phyloP scores from a whole-genome alignment of 2,113 vertebrate species.

The Salvelinus sp. region DNA sequence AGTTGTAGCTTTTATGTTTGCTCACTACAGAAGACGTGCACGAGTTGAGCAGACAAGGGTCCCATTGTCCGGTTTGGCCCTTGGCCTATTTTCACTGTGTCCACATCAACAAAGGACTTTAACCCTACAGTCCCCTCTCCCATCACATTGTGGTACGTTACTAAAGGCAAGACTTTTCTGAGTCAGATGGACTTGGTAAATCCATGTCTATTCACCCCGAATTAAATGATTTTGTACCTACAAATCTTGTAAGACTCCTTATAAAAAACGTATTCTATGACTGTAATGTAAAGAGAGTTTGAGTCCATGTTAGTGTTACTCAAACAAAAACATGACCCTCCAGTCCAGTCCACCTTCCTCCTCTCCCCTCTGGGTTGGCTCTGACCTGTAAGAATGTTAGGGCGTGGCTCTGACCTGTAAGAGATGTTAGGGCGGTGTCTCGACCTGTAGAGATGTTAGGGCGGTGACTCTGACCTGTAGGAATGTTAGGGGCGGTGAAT shows the following conservation, averaged over 20 bases:
- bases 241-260: too few species aligned
- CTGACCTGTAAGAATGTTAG: slow-evolving; percentile 79
- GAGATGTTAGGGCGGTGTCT: too few species aligned
- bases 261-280: background rate
- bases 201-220: too few species aligned
- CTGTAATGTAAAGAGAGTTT: background rate
- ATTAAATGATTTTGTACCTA: too few species aligned
- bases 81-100: background rate
- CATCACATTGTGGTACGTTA: background rate
- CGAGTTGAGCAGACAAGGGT: background rate
- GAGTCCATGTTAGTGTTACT: background rate
- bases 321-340: background rate
- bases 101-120: background rate
- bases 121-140: background rate
- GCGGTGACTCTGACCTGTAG: slow-evolving; percentile 69
- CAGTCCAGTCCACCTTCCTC: too few species aligned
- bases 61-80: background rate
- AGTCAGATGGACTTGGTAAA: too few species aligned
- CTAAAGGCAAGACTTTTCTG: too few species aligned
- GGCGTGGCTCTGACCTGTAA: background rate
- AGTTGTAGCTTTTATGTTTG: background rate
- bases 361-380: too few species aligned
- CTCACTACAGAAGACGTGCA: background rate
- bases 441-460: too few species aligned
- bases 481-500: slow-evolving; percentile 62